A percentile compares a stretch with the other conserved stretches of the same genome.
These are phyloP conservation scores for Eurypyga helias DNA, from an alignment of 2,113 vertebrate species.

Conservation along the genomic window DNA sequence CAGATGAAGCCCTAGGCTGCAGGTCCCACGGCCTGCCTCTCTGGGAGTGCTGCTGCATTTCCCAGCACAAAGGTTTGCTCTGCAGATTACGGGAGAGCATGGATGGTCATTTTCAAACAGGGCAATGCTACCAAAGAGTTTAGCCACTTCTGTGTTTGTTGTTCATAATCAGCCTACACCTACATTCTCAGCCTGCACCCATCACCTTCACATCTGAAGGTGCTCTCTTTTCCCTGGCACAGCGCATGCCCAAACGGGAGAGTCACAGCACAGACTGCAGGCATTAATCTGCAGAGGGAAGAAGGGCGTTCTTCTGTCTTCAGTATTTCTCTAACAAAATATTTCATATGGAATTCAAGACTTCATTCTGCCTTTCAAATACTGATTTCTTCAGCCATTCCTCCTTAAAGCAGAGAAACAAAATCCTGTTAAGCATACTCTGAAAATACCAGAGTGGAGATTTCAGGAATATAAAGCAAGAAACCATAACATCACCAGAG, in stretches of 20 bases:
- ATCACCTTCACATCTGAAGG: neutral
- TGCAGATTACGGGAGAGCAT: neutral
- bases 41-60: neutral
- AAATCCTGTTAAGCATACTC: neutral
- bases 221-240: neutral
- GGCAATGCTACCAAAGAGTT: neutral
- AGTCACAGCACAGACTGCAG: neutral
- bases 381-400: neutral
- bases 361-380: neutral
- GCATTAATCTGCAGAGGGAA: neutral
- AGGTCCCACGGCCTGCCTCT: neutral
- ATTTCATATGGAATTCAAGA: neutral
- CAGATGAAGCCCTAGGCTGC: neutral
- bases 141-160: neutral
- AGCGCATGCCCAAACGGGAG: neutral
- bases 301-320: neutral
- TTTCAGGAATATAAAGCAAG: neutral
- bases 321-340: neutral
- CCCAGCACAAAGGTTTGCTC: neutral
- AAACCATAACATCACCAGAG: accelerated
- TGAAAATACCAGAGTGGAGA: neutral
- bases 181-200: neutral
- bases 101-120: neutral
- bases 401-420: neutral
- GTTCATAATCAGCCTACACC: neutral